phyloP scores from a whole-genome alignment of 2,797 vertebrate genomes.

The Selene dorsalis region DNA sequence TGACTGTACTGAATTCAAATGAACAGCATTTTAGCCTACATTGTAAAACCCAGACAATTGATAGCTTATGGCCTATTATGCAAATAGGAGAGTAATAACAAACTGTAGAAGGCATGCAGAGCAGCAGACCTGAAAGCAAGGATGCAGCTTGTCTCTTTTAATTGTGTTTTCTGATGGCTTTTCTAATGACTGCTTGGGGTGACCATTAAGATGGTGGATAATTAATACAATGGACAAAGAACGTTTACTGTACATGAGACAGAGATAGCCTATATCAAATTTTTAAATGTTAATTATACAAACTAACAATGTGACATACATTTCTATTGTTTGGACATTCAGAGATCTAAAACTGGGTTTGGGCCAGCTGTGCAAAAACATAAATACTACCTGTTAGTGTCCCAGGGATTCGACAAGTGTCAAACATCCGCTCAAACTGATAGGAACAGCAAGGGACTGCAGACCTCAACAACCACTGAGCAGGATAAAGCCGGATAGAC shows the following conservation, averaged over 20 bases:
- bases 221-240: constrained; percentile 4
- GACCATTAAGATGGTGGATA: neutral
- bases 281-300: neutral
- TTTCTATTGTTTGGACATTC: constrained; percentile 14
- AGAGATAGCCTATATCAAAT: neutral
- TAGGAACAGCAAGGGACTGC: constrained; percentile 88
- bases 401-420: constrained; percentile 86
- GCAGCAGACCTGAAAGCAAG: neutral
- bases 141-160: constrained; percentile 10
- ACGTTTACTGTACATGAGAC: neutral
- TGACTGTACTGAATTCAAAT: neutral
- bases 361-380: constrained; percentile 39
- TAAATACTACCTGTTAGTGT: constrained; percentile 82
- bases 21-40: neutral
- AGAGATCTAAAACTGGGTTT: constrained; percentile 8
- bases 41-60: neutral
- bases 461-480: constrained; percentile 90
- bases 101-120: neutral
- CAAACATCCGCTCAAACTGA: constrained; percentile 87
- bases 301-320: neutral
- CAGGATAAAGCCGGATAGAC: constrained; percentile 54
- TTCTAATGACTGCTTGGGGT: neutral
- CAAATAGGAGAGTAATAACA: neutral
- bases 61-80: neutral
- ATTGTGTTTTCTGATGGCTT: neutral